Evolutionary conservation across 2,888 invertebrate species (phyloP).

Genomic region (Morpho deidamia): DNA sequence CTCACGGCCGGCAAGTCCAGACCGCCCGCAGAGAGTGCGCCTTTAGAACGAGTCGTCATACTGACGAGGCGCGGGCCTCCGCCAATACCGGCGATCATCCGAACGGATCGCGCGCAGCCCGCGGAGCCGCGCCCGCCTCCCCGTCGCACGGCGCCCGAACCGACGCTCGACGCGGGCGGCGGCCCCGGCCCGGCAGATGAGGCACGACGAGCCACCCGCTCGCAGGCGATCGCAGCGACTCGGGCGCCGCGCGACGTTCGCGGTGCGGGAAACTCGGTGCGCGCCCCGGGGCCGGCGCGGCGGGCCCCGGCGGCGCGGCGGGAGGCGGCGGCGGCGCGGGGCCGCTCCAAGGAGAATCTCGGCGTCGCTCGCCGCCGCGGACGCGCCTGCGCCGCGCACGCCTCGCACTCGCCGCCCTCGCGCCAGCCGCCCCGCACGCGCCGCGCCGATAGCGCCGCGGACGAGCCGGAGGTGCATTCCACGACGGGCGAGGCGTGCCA

Average conservation of each 20-base stretch:
- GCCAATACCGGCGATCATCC: constrained; percentile 22
- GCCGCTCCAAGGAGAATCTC: constrained; percentile 69
- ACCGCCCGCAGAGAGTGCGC: constrained; percentile 27
- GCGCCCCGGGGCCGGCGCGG: constrained; percentile 63
- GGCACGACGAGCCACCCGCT: constrained; percentile 26
- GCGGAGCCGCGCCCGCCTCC: constrained; percentile 15
- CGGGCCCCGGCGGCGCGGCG: constrained; percentile 58
- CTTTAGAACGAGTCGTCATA: constrained; percentile 53
- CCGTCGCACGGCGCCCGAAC: constrained; percentile 24
- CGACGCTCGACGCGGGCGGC: constrained; percentile 27
- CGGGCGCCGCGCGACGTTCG: constrained; percentile 12
- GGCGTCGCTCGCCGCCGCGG: constrained; percentile 51
- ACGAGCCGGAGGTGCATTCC: constrained; percentile 48
- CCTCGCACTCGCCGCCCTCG: constrained; percentile 34
- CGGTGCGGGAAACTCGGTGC: constrained; percentile 61
- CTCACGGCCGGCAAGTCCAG: constrained; percentile 22
- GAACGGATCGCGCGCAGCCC: constrained; percentile 10
- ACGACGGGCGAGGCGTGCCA: constrained; percentile 39
- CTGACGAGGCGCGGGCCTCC: constrained; percentile 46
- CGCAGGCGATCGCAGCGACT: constrained; percentile 21
- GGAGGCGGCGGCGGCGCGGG: constrained; percentile 35
- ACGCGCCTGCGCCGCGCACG: constrained; percentile 46
- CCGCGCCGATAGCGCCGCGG: constrained; percentile 36
- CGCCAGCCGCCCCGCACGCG: constrained; percentile 34
- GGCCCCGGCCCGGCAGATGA: constrained; percentile 10